Conservation (phyloP, 2,888 invertebrate genomes). For the Ptilodon capucinus region DNA sequence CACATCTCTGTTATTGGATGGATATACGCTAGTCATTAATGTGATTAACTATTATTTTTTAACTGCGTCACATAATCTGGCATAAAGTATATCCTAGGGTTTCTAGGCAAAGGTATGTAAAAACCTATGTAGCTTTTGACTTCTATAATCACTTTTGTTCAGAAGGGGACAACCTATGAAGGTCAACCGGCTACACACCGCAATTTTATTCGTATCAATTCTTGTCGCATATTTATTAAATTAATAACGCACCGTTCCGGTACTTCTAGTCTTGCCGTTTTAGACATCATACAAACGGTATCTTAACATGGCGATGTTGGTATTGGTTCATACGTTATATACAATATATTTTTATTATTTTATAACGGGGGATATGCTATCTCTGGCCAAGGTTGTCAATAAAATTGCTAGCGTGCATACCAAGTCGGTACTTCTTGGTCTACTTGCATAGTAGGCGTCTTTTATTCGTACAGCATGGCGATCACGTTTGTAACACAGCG, state of each 20-base stretch:
- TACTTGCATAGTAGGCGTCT: slow-evolving; percentile 43
- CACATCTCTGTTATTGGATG: too few relatives aligned
- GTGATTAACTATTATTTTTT: too few relatives aligned
- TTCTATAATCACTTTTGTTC: too few relatives aligned
- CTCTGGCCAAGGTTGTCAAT: slow-evolving; percentile 60
- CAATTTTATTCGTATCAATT: too few relatives aligned
- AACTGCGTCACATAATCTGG: too few relatives aligned
- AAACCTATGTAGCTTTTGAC: too few relatives aligned
- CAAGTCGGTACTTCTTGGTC: slow-evolving; percentile 49
- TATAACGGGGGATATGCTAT: slow-evolving; percentile 64
- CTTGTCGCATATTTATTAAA: slow-evolving; percentile 1
- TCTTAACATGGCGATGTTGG: slow-evolving; percentile 44
- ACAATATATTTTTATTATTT: slow-evolving; percentile 50
- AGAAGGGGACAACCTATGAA: too few relatives aligned
- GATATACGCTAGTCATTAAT: too few relatives aligned
- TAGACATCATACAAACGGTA: slow-evolving; percentile 49
- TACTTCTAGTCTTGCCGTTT: slow-evolving; percentile 5
- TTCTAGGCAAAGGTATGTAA: too few relatives aligned
- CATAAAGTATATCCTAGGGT: too few relatives aligned
- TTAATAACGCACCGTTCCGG: neutral
- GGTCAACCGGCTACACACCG: too few relatives aligned
- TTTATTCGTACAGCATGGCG: slow-evolving; percentile 49
- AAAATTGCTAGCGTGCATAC: slow-evolving; percentile 51
- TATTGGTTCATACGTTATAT: slow-evolving; percentile 23
- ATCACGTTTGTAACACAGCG: slow-evolving; percentile 70